These are phyloP conservation scores for Coluber constrictor DNA, from an alignment of 2,797 vertebrate genomes.

Conservation along the genomic window DNA sequence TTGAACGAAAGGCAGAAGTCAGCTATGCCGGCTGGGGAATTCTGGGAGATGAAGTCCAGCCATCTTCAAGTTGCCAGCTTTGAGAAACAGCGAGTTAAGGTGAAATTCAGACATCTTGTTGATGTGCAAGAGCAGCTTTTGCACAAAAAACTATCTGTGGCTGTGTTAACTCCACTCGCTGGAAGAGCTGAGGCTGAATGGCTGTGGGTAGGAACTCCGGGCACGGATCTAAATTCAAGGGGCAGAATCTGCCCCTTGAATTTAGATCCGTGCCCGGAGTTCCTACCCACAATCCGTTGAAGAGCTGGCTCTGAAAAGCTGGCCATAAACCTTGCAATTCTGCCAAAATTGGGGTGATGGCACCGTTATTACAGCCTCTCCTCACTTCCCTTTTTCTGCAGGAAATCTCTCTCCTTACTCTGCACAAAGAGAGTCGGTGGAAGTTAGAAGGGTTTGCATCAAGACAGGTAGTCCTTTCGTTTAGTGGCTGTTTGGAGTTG, in stretches of 20 bases:
- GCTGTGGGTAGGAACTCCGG: too few relatives aligned
- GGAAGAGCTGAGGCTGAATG: background rate
- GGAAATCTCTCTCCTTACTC: background rate
- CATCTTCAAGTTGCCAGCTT: background rate
- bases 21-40: background rate
- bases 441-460: background rate
- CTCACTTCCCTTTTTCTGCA: background rate
- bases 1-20: background rate
- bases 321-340: background rate
- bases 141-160: background rate
- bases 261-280: background rate
- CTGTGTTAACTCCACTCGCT: background rate
- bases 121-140: background rate
- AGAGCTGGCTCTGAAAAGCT: background rate
- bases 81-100: background rate
- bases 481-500: background rate
- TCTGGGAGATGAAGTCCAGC: background rate
- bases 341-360: background rate
- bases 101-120: background rate
- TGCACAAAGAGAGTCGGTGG: background rate
- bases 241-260: background rate
- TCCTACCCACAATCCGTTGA: background rate
- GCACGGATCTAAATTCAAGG: too few relatives aligned
- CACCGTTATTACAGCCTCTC: background rate
- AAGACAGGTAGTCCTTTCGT: background rate